Percentiles rank a stretch among this genome's conserved stretches.
phyloP scores from a whole-genome alignment of 2,113 vertebrate species.

The Cynocephalus volans region DNA sequence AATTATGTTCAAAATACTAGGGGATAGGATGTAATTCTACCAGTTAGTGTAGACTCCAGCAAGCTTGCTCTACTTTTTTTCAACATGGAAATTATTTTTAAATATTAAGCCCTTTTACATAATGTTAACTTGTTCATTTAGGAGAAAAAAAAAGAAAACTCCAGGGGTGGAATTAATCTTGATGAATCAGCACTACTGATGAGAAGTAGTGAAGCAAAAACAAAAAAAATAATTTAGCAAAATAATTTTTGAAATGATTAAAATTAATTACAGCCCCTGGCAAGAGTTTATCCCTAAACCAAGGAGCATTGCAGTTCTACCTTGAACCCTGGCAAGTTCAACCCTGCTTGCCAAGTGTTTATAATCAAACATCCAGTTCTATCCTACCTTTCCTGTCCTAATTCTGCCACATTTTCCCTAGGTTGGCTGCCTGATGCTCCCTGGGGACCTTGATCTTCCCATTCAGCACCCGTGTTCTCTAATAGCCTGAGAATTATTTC shows the following conservation, averaged over 20 bases:
- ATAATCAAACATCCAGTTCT: neutral
- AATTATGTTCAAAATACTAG: constrained; percentile 77
- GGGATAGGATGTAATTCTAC: constrained; percentile 77
- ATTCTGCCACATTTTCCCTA: too few relatives aligned
- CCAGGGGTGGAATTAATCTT: constrained; percentile 57
- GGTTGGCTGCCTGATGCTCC: neutral
- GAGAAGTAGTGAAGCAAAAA: constrained; percentile 60
- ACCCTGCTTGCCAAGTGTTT: neutral
- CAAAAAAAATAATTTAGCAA: constrained; percentile 36
- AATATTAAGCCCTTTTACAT: constrained; percentile 42
- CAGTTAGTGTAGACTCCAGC: constrained; percentile 59
- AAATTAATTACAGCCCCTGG: constrained; percentile 64
- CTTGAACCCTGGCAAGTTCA: neutral
- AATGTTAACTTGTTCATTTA: constrained; percentile 72
- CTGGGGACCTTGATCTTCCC: neutral
- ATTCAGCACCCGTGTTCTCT: neutral
- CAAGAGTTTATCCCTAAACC: constrained; percentile 19
- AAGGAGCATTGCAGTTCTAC: neutral
- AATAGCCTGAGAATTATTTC: neutral
- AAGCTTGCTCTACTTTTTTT: constrained; percentile 13
- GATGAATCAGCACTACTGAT: constrained; percentile 67
- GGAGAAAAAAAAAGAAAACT: constrained; percentile 64
- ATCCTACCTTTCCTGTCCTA: neutral
- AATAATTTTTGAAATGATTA: constrained; percentile 69
- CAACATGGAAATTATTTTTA: constrained; percentile 35